Percentiles rank a stretch among this genome's conserved stretches.
phyloP scores from a whole-genome alignment of 2,113 vertebrate species.

The Calyptomena viridis region DNA sequence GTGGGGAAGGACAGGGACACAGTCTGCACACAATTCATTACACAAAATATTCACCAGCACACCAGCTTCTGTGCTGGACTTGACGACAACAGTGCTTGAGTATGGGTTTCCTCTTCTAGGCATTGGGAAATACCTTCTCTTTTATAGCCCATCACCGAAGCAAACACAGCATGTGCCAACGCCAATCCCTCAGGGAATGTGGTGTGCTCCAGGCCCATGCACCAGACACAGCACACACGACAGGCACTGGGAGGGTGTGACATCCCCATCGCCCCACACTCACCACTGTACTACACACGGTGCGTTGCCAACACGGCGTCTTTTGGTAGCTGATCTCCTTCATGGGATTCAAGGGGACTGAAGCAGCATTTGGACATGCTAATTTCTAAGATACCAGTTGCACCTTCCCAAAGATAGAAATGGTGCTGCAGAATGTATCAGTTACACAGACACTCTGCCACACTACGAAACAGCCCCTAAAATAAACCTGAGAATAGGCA shows the following conservation, averaged over 20 bases:
- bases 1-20: not conserved
- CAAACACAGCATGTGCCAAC: not conserved
- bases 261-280: rapidly evolving
- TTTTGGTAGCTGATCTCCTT: not conserved
- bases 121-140: not conserved
- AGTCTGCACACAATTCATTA: not conserved
- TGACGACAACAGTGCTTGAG: not conserved
- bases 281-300: rapidly evolving
- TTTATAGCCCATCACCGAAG: not conserved
- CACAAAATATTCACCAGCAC: not conserved
- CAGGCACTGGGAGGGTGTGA: not conserved
- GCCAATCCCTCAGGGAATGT: not conserved
- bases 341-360: not conserved
- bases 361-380: not conserved
- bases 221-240: rapidly evolving
- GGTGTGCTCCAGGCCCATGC: not conserved
- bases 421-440: conserved; percentile 10
- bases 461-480: not conserved
- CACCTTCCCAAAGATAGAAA: conserved; percentile 6
- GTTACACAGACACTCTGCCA: not conserved
- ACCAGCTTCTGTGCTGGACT: not conserved
- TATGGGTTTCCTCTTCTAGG: not conserved
- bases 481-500: not conserved
- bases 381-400: not conserved
- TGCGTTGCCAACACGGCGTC: not conserved